Percentiles rank a stretch among this genome's conserved stretches.
Conservation (phyloP, 2,888 invertebrate genomes). For the Branchinecta sandiegonensis region DNA sequence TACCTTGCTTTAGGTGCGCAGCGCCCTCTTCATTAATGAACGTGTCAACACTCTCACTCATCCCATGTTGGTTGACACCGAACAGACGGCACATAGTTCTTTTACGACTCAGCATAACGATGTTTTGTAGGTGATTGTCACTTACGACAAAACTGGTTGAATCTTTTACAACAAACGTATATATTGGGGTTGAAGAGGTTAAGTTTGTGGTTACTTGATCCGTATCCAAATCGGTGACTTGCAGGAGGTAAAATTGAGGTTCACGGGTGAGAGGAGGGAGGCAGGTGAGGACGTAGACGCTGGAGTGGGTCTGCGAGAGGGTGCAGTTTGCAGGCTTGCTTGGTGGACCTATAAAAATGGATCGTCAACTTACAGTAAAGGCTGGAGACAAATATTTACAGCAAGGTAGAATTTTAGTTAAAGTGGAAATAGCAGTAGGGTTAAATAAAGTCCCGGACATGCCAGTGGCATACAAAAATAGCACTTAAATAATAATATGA, state of each 20-base stretch:
- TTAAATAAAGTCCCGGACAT: no score
- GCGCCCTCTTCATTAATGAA: conserved; percentile 4
- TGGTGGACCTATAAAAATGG: background rate
- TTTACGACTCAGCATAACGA: background rate
- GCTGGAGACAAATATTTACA: no score
- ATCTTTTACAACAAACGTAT: background rate
- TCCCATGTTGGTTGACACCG: background rate
- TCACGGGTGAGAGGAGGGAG: background rate
- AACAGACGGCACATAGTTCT: background rate
- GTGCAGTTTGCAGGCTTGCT: conserved; percentile 2
- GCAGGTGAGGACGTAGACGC: background rate
- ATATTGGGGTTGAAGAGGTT: conserved; percentile 1
- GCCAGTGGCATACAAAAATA: no score
- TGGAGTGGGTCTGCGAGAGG: background rate
- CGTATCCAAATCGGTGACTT: background rate
- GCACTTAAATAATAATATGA: no score
- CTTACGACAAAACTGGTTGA: background rate
- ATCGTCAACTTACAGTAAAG: background rate
- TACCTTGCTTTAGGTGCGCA: conserved; percentile 4
- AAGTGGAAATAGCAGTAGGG: no score
- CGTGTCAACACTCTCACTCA: background rate
- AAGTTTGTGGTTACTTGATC: background rate
- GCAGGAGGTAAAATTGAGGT: background rate
- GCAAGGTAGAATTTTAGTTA: no score
- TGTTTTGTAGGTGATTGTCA: background rate